Conservation (phyloP, 1,140 invertebrate species). For the Stegodyphus mimosarum region DNA sequence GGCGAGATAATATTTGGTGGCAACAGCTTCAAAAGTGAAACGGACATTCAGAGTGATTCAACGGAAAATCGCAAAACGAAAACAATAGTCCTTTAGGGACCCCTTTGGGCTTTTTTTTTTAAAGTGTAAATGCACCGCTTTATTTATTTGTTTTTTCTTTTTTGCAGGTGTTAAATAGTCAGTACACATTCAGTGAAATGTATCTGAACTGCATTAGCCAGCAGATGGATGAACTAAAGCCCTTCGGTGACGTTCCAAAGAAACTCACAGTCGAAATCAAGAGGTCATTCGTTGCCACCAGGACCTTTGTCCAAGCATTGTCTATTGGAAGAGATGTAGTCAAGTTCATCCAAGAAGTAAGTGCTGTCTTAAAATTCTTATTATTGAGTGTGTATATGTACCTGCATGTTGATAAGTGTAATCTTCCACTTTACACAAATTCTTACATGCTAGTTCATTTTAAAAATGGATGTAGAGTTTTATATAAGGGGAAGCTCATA, state of each 20-base stretch:
- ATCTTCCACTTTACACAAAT: too few species aligned
- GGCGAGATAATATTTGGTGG: too few species aligned
- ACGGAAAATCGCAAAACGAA: too few species aligned
- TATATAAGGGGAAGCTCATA: too few species aligned
- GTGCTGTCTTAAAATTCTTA: background rate
- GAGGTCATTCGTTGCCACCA: constrained; percentile 90
- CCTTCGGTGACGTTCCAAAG: constrained; percentile 92
- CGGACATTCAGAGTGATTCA: too few species aligned
- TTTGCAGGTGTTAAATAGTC: constrained; percentile 81
- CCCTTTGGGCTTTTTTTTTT: too few species aligned
- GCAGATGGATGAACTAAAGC: constrained; percentile 90
- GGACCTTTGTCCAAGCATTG: constrained; percentile 90
- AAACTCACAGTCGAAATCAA: constrained; percentile 90
- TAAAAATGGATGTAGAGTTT: too few species aligned
- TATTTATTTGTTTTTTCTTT: background rate
- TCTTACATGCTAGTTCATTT: too few species aligned
- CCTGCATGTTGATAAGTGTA: too few species aligned
- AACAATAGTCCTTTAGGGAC: too few species aligned
- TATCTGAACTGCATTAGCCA: constrained; percentile 87
- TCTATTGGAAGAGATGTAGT: constrained; percentile 84
- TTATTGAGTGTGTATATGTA: too few species aligned
- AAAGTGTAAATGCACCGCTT: background rate
- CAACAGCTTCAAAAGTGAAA: too few species aligned
- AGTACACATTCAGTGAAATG: constrained; percentile 87
- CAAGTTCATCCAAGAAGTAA: constrained; percentile 83